These are phyloP conservation scores for Oriolus oriolus DNA, from an alignment of 2,113 vertebrate species.

Conservation along the genomic window DNA sequence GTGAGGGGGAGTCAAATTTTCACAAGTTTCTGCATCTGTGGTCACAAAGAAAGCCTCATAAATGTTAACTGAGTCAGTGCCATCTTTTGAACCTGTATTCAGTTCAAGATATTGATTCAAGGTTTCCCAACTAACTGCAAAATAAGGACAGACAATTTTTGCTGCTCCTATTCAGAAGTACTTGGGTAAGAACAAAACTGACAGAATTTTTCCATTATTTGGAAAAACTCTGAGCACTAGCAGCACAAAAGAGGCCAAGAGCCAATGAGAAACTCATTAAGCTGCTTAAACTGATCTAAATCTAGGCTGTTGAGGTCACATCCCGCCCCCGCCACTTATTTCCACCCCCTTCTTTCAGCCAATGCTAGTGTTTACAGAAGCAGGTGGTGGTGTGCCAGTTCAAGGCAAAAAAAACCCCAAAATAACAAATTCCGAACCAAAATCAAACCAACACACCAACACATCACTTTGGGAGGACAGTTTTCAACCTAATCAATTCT, in stretches of 20 bases:
- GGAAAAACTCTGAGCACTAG: slow-evolving; percentile 2
- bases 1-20: slow-evolving; percentile 53
- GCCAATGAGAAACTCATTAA: slow-evolving; percentile 67
- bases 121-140: not conserved
- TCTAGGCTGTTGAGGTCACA: slow-evolving; percentile 62
- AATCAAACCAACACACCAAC: not conserved
- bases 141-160: not conserved
- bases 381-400: slow-evolving; percentile 2
- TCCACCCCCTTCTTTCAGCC: slow-evolving; percentile 33
- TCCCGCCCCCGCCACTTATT: slow-evolving; percentile 32
- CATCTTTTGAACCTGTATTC: not conserved
- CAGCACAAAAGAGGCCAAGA: slow-evolving; percentile 60
- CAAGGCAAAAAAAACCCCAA: not conserved
- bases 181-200: not conserved
- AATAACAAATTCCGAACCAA: not conserved
- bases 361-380: not conserved
- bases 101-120: not conserved
- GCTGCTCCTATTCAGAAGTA: not conserved
- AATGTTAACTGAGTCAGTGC: slow-evolving; percentile 1
- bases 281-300: slow-evolving; percentile 67
- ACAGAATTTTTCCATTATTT: slow-evolving; percentile 49
- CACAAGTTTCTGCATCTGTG: slow-evolving; percentile 29
- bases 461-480: not conserved
- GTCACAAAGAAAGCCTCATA: slow-evolving; percentile 50
- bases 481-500: not conserved